These are phyloP conservation scores for Hydrolagus colliei DNA, from an alignment of 2,797 vertebrate species.

Conservation along the genomic window DNA sequence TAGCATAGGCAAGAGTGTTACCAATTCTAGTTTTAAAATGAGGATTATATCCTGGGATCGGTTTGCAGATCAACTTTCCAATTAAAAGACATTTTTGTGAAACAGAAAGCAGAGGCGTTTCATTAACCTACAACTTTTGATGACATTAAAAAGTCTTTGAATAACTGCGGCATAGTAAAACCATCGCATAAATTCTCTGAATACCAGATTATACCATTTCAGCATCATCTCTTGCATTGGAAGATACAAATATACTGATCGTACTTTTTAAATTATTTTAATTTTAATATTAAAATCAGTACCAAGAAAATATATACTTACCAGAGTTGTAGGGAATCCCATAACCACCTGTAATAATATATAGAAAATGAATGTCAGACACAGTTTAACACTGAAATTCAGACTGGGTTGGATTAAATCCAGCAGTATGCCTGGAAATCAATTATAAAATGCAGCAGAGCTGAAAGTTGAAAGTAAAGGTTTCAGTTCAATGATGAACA, in stretches of 20 bases:
- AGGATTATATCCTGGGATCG: too few relatives aligned
- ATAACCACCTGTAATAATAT: constrained; percentile 15
- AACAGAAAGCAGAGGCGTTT: background rate
- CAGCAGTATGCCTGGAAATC: background rate
- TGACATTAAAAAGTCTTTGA: background rate
- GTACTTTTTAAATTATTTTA: background rate
- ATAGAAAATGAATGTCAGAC: background rate
- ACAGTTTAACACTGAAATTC: background rate
- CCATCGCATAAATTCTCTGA: background rate
- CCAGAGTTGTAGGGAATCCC: constrained; percentile 15
- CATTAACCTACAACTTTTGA: background rate
- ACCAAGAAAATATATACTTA: background rate
- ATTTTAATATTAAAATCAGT: background rate
- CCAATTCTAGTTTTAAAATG: too few relatives aligned
- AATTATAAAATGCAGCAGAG: background rate
- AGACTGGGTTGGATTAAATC: background rate
- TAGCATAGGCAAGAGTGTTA: too few relatives aligned
- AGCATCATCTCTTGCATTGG: background rate
- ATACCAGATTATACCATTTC: background rate
- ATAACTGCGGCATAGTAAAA: background rate
- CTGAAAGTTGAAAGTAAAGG: background rate
- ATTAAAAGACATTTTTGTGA: too few relatives aligned
- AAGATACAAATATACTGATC: background rate
- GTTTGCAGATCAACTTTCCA: too few relatives aligned
- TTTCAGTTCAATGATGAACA: background rate